These are phyloP conservation scores for Lordiphosa stackelbergi DNA, from an alignment of 1,140 invertebrate species.

Conservation along the genomic window DNA sequence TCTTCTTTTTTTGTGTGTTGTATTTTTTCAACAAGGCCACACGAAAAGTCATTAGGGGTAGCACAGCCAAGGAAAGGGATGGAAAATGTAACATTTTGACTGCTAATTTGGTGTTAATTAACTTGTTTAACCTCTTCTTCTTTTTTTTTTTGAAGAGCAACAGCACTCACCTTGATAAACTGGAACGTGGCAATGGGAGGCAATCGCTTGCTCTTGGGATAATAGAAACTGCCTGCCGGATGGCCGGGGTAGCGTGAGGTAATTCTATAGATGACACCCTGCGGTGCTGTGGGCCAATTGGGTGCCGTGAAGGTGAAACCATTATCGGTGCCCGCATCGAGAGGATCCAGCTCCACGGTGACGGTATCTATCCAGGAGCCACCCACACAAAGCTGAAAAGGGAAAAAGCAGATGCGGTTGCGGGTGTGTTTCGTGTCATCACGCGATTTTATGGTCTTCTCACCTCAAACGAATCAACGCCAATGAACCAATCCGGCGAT, in stretches of 20 bases:
- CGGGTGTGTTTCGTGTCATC: not conserved
- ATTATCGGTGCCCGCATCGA: slow-evolving; percentile 98
- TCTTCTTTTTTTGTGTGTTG: slow-evolving; percentile 3
- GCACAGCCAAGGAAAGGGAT: not conserved
- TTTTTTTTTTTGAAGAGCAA: slow-evolving; percentile 10
- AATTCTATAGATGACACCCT: slow-evolving; percentile 92
- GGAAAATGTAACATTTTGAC: slow-evolving; percentile 53
- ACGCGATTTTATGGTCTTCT: slow-evolving; percentile 9
- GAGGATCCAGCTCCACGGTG: slow-evolving; percentile 94
- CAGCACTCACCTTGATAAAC: slow-evolving; percentile 87
- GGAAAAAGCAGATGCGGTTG: not conserved
- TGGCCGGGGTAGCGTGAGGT: slow-evolving; percentile 94
- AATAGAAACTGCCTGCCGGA: slow-evolving; percentile 96
- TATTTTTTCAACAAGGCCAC: slow-evolving; percentile 16
- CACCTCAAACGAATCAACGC: slow-evolving; percentile 91
- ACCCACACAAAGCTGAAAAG: slow-evolving; percentile 88
- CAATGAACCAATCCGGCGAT: slow-evolving; percentile 98
- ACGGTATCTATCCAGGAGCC: slow-evolving; percentile 96
- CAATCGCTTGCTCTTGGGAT: slow-evolving; percentile 89
- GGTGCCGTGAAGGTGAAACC: slow-evolving; percentile 97
- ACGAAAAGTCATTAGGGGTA: slow-evolving; percentile 58
- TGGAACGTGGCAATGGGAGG: slow-evolving; percentile 94
- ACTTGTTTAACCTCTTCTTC: slow-evolving; percentile 70
- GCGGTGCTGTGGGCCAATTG: slow-evolving; percentile 94
- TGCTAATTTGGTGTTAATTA: slow-evolving; percentile 74